These are phyloP conservation scores for Solea senegalensis DNA, from an alignment of 2,113 vertebrate species.

Conservation along the genomic window DNA sequence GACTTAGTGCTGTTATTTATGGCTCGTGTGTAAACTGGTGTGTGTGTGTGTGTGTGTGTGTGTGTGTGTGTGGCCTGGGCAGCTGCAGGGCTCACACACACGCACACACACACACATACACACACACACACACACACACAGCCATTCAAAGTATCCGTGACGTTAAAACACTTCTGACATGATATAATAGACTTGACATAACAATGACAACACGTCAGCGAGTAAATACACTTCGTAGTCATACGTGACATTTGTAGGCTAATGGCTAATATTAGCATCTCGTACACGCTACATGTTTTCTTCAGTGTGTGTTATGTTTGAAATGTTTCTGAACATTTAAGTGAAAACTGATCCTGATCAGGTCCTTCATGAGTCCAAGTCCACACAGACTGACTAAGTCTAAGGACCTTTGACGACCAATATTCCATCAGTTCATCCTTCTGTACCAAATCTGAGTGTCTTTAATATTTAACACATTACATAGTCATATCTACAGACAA, in stretches of 20 bases:
- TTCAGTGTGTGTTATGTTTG: too few species aligned
- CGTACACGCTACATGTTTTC: not conserved
- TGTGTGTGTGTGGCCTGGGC: constrained; percentile 20
- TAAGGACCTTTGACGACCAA: too few species aligned
- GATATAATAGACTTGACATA: constrained; percentile 27
- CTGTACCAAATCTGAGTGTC: too few species aligned
- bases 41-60: not conserved
- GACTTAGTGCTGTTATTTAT: constrained; percentile 43
- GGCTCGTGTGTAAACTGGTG: constrained; percentile 44
- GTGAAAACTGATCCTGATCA: too few species aligned
- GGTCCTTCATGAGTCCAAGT: too few species aligned
- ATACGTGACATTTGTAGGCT: constrained; percentile 11
- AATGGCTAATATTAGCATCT: not conserved
- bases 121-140: not conserved
- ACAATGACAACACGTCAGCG: not conserved
- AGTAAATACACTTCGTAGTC: constrained; percentile 35
- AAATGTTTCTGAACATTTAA: too few species aligned
- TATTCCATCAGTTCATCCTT: too few species aligned
- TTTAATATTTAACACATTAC: too few species aligned
- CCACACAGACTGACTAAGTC: too few species aligned
- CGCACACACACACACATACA: constrained; percentile 13
- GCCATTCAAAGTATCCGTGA: constrained; percentile 21
- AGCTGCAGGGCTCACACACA: constrained; percentile 27
- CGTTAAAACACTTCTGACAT: constrained; percentile 12
- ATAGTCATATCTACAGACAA: too few species aligned